phyloP scores from a whole-genome alignment of 2,797 vertebrate species.

The Mus minutoides region DNA sequence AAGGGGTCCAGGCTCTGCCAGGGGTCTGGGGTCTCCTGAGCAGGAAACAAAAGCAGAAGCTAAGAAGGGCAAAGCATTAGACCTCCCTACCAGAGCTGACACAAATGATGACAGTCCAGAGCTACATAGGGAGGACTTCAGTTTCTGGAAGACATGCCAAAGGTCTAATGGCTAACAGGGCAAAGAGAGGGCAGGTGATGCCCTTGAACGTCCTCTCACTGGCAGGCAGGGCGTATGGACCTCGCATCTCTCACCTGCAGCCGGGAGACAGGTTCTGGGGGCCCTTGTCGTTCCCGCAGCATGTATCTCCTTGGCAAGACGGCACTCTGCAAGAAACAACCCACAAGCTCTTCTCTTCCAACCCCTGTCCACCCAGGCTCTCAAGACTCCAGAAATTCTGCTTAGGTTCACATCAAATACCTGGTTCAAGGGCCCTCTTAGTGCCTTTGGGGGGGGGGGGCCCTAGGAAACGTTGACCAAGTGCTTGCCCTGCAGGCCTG shows the following conservation, averaged over 20 bases:
- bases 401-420: neutral
- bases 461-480: neutral
- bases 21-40: conserved; percentile 86
- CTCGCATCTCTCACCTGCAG: conserved; percentile 78
- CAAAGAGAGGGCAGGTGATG: neutral
- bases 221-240: neutral
- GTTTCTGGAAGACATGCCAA: neutral
- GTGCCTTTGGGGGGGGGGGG: neutral
- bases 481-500: neutral
- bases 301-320: conserved; percentile 70
- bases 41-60: neutral
- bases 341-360: neutral
- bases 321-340: conserved; percentile 77
- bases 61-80: neutral
- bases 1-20: conserved; percentile 93
- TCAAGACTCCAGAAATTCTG: neutral
- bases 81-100: neutral
- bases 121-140: neutral
- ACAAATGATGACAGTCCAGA: neutral
- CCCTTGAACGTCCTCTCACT: neutral
- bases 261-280: conserved; percentile 32
- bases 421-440: neutral
- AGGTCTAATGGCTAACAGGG: neutral
- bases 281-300: conserved; percentile 82
- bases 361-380: neutral